These are phyloP conservation scores for Xylocopa sonorina DNA, from an alignment of 1,140 invertebrate species.

Conservation along the genomic window DNA sequence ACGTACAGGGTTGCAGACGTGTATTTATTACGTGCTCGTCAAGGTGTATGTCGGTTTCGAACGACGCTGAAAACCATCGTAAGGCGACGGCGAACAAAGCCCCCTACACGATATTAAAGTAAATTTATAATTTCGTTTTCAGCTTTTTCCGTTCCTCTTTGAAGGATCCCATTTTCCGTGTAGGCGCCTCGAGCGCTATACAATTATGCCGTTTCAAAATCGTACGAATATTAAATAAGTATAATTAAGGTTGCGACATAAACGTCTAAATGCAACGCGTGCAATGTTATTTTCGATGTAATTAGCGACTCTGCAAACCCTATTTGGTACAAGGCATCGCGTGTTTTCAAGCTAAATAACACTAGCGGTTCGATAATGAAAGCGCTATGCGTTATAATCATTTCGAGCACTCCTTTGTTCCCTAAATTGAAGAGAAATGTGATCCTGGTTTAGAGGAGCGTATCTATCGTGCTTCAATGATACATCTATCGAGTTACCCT, in stretches of 20 bases:
- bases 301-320: too few relatives aligned
- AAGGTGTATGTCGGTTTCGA: neutral
- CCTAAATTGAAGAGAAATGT: neutral
- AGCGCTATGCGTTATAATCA: neutral
- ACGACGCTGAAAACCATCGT: neutral
- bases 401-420: neutral
- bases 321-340: too few relatives aligned
- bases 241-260: neutral
- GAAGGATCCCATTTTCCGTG: too few relatives aligned
- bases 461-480: neutral
- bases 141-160: neutral
- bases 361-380: neutral
- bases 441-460: neutral
- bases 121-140: too few relatives aligned
- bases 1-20: constrained; percentile 30
- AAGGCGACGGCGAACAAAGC: neutral
- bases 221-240: too few relatives aligned
- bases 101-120: neutral
- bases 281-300: too few relatives aligned
- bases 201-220: too few relatives aligned
- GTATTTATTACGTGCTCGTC: constrained; percentile 53
- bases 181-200: too few relatives aligned
- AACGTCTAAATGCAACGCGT: neutral
- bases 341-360: too few relatives aligned
- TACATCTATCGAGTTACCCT: neutral